Base-by-base conservation (phyloP, 2,797 vertebrate genomes). In the Neosilurus mollespiculum region DNA sequence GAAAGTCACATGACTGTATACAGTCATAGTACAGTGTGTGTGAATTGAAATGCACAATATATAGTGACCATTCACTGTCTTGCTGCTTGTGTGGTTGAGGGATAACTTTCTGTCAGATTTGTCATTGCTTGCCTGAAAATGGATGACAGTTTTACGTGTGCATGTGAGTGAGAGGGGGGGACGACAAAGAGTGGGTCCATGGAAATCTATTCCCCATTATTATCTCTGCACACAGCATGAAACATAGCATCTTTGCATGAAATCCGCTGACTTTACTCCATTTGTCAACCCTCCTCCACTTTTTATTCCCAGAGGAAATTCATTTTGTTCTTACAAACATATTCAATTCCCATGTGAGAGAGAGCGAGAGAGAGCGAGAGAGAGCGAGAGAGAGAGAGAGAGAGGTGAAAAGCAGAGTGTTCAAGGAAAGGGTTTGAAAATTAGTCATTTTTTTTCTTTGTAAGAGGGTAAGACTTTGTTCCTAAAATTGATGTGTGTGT, bases 241-340 rank as follows among this genome's bases (percentile, higher is more conserved):
- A 77, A 61, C 81, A 76, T 67, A 78, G 80, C 84, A 85, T 90
- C 86, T 75, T 84, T 84, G 54, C 82, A 77, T 78, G 66, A 81
- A 89, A 87, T 90, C 70, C 86, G 86, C 85, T 89, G 85, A 88
- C 34, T 67, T 80, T 76, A 84, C 83, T 82, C 84, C 22, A 80
- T 59, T 64, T 37, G n/a, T 59, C 71, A 83, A 75, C 76, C 78
- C 79, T 11, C 54, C 73, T 78, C 43, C 37, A 62, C 20, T 26
- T 64, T 64, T 16, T 78, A 61, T 70, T 86, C 84, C 83, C 70
- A 64, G 65, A 66, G 86, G 87, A 83, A 30, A 79, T 83, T 81
- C 59, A 80, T 75, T 81, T 59, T 87, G 54, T 80, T 56, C 49
- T 61, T 86, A 80, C 82, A 76, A 73, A 78, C 82, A 54, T 76